Evolutionary conservation across 1,140 invertebrate genomes (phyloP), one percentile per base, ranked within the genome.

Genomic region (Bombus impatiens): DNA sequence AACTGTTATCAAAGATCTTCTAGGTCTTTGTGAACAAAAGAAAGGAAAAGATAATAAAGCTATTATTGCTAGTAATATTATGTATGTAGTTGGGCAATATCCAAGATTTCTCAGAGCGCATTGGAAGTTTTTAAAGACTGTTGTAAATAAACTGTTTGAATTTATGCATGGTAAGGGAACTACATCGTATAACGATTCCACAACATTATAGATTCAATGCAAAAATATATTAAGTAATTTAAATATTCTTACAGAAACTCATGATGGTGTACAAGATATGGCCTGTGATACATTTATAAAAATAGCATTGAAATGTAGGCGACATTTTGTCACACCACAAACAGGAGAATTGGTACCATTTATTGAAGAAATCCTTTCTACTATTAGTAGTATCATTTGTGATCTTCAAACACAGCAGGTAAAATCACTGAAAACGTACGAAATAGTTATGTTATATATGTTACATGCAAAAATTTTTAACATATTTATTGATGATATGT

Each of bases 271-370:
- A 15, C 98, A 98, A 95, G 99, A 99, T 93, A 99, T 99, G 99
- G 99, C 99, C 80, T 99, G 99, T 96, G 99, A 99, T 96, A 99
- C 99, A 40, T 99, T 99, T 94, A 99, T 99, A 90, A 99, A 99
- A 95, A 99, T 99, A 94, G 99, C 99, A n/a, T 96, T 99, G 88
- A 99, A 99, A 95, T 99, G 99, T 95, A 96, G 98, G 82, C 96
- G 99, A 88, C 99, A 99, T 96, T 99, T 99, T 96, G 99, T 99
- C 57, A 97, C 98, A 88, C 97, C 98, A 75, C 99, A 99, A 96
- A 97, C 98, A 76, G 99, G 99, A 42, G 99, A 99, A 96, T 96
- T 97, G 25, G 97, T 98, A 96, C 99, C 99, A 84, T 99, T 99
- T 94, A 99, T 99, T 94, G 99, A 99, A 94, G 99, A 99, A 96